Evolutionary conservation across 1,140 invertebrate genomes (phyloP).

Genomic region (Procambarus clarkii): DNA sequence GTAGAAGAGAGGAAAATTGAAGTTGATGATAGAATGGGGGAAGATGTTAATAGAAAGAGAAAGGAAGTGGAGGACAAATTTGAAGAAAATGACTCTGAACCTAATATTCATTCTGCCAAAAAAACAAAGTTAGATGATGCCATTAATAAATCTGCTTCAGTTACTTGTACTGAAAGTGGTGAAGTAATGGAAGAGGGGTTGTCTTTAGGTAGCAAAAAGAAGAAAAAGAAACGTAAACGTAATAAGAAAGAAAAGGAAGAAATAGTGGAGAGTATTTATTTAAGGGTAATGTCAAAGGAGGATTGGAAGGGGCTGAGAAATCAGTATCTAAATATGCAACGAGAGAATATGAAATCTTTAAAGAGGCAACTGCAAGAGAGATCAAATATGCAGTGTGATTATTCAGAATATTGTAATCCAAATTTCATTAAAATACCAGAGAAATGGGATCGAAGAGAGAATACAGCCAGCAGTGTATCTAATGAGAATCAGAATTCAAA

Average conservation of each 20-base stretch:
- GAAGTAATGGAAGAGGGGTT: background rate
- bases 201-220: conserved; percentile 21
- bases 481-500: conserved; percentile 12
- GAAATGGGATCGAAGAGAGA: background rate
- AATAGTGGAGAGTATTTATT: conserved; percentile 55
- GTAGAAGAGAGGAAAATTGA: background rate
- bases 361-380: conserved; percentile 42
- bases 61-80: background rate
- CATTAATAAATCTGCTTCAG: background rate
- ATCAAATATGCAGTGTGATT: background rate
- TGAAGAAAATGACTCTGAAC: background rate
- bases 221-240: conserved; percentile 64
- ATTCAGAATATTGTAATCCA: background rate
- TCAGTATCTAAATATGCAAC: conserved; percentile 60
- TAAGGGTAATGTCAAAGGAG: conserved; percentile 62
- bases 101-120: background rate
- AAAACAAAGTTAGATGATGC: background rate
- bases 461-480: background rate
- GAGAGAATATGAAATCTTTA: conserved; percentile 56
- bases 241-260: conserved; percentile 60
- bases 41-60: background rate
- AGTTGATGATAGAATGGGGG: background rate
- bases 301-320: conserved; percentile 65
- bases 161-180: background rate
- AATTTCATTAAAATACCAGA: background rate